Conservation (phyloP, 2,113 vertebrate species). For the Micronisus gabar region DNA sequence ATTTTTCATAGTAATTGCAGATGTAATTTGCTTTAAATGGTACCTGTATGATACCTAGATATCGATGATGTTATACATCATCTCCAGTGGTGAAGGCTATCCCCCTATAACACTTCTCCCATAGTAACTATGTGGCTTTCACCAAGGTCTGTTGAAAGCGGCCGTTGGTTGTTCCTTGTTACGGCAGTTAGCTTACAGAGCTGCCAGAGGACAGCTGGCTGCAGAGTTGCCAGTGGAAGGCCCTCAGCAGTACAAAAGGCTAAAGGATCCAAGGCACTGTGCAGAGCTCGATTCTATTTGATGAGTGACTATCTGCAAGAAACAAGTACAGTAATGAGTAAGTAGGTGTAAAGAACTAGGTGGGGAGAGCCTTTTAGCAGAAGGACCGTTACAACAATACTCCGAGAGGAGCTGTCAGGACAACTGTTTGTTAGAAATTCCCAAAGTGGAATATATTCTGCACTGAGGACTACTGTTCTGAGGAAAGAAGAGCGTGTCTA, state of each 20-base stretch:
- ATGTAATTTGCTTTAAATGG: not conserved
- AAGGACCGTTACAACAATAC: not conserved
- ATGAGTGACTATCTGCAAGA: not conserved
- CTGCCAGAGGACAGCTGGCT: not conserved
- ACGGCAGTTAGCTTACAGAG: not conserved
- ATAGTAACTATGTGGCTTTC: not conserved
- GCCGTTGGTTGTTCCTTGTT: not conserved
- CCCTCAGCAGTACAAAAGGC: not conserved
- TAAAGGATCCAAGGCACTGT: not conserved
- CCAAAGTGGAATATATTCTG: not conserved
- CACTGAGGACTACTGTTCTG: not conserved
- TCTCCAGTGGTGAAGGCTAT: not conserved
- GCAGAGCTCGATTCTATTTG: not conserved
- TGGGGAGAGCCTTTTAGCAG: not conserved
- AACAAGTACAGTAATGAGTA: not conserved
- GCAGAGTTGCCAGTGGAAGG: not conserved
- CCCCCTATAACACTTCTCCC: not conserved
- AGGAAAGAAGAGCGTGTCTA: not conserved
- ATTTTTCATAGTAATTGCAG: not conserved
- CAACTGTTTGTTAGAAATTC: not conserved
- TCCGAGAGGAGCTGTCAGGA: not conserved
- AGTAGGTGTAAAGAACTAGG: not conserved
- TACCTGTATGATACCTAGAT: not conserved
- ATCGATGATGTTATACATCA: not conserved
- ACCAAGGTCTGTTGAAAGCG: not conserved